A percentile compares a stretch with the other conserved stretches of the same genome.
phyloP scores from a whole-genome alignment of 1,140 invertebrate genomes.

The Diachasmimorpha longicaudata region DNA sequence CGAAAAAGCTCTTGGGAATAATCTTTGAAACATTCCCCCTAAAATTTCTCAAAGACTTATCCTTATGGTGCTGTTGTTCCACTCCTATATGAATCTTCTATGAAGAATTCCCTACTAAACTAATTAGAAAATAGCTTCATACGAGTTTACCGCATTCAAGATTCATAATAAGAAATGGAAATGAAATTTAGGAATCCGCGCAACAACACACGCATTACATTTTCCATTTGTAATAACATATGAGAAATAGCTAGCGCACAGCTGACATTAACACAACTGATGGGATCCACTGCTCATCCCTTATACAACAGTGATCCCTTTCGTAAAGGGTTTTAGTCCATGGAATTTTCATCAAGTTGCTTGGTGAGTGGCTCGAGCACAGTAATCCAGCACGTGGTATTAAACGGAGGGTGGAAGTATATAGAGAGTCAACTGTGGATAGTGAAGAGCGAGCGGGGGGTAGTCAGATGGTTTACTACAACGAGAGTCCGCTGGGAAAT shows the following conservation, averaged over 20 bases:
- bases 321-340: neutral
- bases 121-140: no score
- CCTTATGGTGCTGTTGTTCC: no score
- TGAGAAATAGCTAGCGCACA: neutral
- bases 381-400: neutral
- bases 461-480: neutral
- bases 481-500: conserved; percentile 44
- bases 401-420: neutral
- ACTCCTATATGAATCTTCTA: no score
- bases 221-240: neutral
- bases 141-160: no score
- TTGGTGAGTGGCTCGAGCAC: neutral
- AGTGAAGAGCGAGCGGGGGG: neutral
- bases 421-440: neutral
- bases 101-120: no score
- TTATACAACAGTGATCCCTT: neutral
- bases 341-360: conserved; percentile 32
- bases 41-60: no score
- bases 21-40: no score
- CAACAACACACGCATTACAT: neutral
- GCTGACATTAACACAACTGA: neutral
- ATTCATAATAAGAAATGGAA: no score
- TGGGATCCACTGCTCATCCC: neutral
- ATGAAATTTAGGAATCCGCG: no score
- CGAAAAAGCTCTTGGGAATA: no score